phyloP scores from a whole-genome alignment of 2,888 invertebrate species.

The Dasysyrphus tricinctus region DNA sequence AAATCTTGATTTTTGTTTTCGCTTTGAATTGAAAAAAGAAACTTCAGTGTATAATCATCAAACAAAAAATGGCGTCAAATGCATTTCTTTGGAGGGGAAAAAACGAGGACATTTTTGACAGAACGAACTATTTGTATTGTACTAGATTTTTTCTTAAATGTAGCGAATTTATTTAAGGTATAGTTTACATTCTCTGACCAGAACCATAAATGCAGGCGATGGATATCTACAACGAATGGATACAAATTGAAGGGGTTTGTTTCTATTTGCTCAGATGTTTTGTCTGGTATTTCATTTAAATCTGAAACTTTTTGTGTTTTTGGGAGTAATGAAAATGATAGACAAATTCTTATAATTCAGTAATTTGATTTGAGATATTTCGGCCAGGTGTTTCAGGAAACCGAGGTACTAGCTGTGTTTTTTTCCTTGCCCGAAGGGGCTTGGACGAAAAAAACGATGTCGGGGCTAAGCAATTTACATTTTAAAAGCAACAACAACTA shows the following conservation, averaged over 20 bases:
- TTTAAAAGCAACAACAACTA: too few species aligned
- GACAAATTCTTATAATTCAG: too few species aligned
- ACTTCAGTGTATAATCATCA: not conserved
- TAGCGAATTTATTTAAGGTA: constrained; percentile 23
- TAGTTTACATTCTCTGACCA: constrained; percentile 13
- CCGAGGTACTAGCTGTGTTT: too few species aligned
- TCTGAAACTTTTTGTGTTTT: too few species aligned
- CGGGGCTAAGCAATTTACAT: too few species aligned
- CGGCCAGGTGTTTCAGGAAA: too few species aligned
- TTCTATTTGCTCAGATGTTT: too few species aligned
- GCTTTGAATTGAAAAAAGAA: constrained; percentile 25
- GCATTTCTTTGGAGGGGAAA: constrained; percentile 8
- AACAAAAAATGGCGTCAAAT: constrained; percentile 46
- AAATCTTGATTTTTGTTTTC: constrained; percentile 15
- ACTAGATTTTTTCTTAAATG: constrained; percentile 34
- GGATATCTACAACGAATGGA: not conserved
- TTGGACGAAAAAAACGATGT: too few species aligned
- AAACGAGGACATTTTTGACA: constrained; percentile 28
- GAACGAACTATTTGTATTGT: constrained; percentile 15
- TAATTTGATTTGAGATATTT: too few species aligned
- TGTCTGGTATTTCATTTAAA: too few species aligned
- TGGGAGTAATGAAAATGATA: too few species aligned
- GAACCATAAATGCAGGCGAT: not conserved
- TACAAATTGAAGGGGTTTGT: not conserved
- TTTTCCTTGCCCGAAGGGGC: too few species aligned